A percentile compares a stretch with the other conserved stretches of the same genome.
Conservation (phyloP, 2,797 vertebrate species). For the Agapornis canus region DNA sequence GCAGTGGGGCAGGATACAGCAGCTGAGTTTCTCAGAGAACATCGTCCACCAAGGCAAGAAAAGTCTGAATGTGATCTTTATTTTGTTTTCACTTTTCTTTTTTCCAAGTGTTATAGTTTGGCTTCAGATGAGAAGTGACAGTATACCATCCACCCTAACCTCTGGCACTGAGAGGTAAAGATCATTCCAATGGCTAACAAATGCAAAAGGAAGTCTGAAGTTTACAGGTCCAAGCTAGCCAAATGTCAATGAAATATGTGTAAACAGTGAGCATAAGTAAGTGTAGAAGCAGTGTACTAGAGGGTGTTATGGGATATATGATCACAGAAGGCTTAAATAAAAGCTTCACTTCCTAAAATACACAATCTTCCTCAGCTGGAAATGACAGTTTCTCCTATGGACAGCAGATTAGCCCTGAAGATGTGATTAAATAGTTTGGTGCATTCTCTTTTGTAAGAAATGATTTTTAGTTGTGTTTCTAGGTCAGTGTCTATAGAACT, state of each 20-base stretch:
- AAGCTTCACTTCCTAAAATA: background rate
- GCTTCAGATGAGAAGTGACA: background rate
- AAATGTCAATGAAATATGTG: background rate
- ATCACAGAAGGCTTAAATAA: background rate
- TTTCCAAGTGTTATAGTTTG: background rate
- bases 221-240: background rate
- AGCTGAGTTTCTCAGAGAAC: background rate
- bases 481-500: conserved; percentile 18
- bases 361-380: background rate
- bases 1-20: background rate
- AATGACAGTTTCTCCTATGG: background rate
- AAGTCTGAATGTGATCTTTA: background rate
- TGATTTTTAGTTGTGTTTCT: conserved; percentile 35
- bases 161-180: background rate
- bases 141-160: background rate
- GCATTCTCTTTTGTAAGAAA: conserved; percentile 19
- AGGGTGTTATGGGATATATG: background rate
- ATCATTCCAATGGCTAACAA: background rate
- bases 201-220: background rate
- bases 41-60: background rate
- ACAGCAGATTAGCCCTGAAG: background rate
- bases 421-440: conserved; percentile 26
- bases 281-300: background rate
- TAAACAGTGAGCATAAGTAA: background rate
- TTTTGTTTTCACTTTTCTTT: background rate